Percentiles rank a stretch among this genome's conserved stretches.
Evolutionary conservation across 2,888 invertebrate genomes (phyloP).

Genomic region (Papilio elwesi): DNA sequence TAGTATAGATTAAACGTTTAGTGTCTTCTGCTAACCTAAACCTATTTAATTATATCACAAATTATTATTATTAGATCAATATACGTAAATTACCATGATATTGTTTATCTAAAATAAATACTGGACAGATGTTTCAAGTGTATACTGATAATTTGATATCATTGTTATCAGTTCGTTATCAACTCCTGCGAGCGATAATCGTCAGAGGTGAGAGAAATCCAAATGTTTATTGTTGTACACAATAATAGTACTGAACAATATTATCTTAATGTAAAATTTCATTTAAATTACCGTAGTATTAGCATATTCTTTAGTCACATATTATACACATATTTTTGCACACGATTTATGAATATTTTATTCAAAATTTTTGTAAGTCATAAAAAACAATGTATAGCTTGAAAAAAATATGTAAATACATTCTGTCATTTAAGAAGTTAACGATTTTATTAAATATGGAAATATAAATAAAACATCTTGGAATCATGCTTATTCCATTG

Average conservation of each 20-base stretch:
- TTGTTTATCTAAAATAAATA: neutral
- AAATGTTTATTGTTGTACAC: slow-evolving; percentile 5
- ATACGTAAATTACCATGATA: neutral
- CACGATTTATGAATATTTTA: neutral
- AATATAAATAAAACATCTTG: no score
- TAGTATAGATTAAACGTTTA: no score
- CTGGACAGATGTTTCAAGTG: slow-evolving; percentile 7
- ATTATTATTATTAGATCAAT: neutral
- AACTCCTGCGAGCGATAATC: slow-evolving; percentile 24
- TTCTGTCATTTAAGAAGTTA: no score
- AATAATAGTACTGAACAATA: neutral
- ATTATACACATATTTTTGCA: neutral
- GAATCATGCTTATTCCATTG: no score
- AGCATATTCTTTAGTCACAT: neutral
- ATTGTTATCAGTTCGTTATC: slow-evolving; percentile 26
- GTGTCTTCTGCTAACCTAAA: no score
- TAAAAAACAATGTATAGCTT: neutral
- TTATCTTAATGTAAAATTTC: neutral
- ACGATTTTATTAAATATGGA: no score
- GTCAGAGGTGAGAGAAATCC: neutral
- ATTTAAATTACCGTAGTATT: neutral
- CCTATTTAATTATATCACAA: neutral
- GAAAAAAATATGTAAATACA: no score
- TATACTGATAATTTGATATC: neutral
- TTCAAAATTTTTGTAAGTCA: neutral